phyloP scores from a whole-genome alignment of 2,113 vertebrate genomes.

The Sphaerodactylus townsendi region DNA sequence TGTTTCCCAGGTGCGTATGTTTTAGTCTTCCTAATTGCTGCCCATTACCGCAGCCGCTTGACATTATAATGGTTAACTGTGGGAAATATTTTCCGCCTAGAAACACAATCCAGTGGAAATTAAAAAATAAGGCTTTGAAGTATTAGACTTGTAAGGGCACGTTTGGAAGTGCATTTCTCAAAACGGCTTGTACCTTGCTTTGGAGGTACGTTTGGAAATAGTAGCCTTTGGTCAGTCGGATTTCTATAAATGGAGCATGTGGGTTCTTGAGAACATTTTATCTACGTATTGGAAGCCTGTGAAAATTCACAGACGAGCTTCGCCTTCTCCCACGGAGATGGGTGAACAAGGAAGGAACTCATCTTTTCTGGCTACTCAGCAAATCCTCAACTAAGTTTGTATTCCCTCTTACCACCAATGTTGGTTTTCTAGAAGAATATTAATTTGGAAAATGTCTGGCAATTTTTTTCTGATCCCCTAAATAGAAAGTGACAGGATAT shows the following conservation, averaged over 20 bases:
- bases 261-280: conserved; percentile 1
- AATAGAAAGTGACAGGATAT: no score
- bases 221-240: conserved; percentile 8
- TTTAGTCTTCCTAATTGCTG: conserved; percentile 23
- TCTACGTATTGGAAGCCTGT: background rate
- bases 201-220: conserved; percentile 1
- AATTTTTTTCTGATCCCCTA: no score
- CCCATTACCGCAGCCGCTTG: conserved; percentile 48
- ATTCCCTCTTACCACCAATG: no score
- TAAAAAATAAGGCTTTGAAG: conserved; percentile 64
- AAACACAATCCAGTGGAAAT: conserved; percentile 57
- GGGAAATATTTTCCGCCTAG: conserved; percentile 67
- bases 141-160: conserved; percentile 61
- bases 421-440: no score
- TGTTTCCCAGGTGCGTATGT: conserved; percentile 50
- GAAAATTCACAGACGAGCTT: background rate
- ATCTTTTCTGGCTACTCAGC: background rate
- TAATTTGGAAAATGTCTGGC: no score
- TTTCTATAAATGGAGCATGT: conserved; percentile 13
- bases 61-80: conserved; percentile 59
- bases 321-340: background rate
- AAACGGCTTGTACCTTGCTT: background rate
- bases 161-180: conserved; percentile 45
- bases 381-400: background rate
- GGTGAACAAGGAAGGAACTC: background rate